These are phyloP conservation scores for Diabrotica undecimpunctata DNA, from an alignment of 1,140 invertebrate genomes.

Conservation along the genomic window DNA sequence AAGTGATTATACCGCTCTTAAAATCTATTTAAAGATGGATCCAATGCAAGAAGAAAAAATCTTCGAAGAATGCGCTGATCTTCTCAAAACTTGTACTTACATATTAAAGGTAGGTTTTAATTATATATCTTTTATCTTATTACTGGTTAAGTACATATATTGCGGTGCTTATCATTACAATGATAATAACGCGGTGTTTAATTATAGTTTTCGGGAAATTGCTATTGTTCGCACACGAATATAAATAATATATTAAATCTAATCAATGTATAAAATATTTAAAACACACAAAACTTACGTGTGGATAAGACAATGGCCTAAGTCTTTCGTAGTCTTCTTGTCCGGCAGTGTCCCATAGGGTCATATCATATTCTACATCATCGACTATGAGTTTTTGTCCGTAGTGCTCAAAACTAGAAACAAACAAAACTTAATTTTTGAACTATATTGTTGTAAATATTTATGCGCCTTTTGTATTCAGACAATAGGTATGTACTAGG, in stretches of 20 bases:
- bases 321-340: conserved; percentile 96
- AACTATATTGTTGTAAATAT: not conserved
- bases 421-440: conserved; percentile 13
- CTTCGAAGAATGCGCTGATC: not conserved
- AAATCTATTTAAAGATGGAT: too few relatives aligned
- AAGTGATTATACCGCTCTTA: too few relatives aligned
- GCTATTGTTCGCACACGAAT: too few relatives aligned
- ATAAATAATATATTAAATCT: too few relatives aligned
- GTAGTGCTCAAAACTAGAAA: conserved; percentile 67
- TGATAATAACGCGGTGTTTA: too few relatives aligned
- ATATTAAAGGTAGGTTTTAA: not conserved
- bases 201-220: too few relatives aligned
- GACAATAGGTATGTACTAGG: too few relatives aligned
- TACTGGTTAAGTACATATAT: not conserved
- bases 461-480: too few relatives aligned
- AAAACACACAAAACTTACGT: conserved; percentile 34
- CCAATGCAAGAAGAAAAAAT: too few relatives aligned
- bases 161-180: too few relatives aligned
- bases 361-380: conserved; percentile 70
- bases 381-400: conserved; percentile 72
- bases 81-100: not conserved
- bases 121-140: not conserved
- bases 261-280: too few relatives aligned
- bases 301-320: conserved; percentile 84
- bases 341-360: conserved; percentile 91